These are phyloP conservation scores for Heliconius sara DNA, from an alignment of 2,888 invertebrate species.

Conservation along the genomic window DNA sequence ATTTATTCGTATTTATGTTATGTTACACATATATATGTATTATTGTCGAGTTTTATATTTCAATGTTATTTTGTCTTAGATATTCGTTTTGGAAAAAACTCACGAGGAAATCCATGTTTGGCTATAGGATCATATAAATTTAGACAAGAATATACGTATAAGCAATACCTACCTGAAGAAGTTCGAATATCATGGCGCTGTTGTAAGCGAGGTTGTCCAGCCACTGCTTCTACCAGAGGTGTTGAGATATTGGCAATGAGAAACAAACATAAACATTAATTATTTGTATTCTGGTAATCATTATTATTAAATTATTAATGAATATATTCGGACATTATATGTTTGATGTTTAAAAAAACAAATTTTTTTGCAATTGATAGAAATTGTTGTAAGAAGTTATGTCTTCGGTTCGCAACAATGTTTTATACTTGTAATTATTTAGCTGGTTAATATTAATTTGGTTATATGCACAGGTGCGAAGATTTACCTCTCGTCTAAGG, in stretches of 20 bases:
- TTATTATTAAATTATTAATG: too few species aligned
- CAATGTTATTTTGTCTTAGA: slow-evolving; percentile 40
- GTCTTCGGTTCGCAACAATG: neutral
- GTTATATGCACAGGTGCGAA: slow-evolving; percentile 49
- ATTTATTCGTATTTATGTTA: neutral
- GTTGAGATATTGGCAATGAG: slow-evolving; percentile 26
- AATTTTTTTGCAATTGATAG: neutral
- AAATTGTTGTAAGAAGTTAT: neutral
- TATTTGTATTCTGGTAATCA: neutral
- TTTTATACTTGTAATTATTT: neutral
- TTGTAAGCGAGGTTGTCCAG: slow-evolving; percentile 42
- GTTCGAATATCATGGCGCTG: slow-evolving; percentile 53
- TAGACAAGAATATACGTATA: slow-evolving; percentile 47
- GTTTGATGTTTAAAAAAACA: too few species aligned
- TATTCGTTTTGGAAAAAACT: slow-evolving; percentile 47
- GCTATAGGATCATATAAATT: slow-evolving; percentile 45
- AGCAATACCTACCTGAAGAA: slow-evolving; percentile 31
- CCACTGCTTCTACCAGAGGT: slow-evolving; percentile 45
- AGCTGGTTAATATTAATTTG: slow-evolving; percentile 8
- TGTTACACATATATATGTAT: neutral
- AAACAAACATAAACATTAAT: slow-evolving; percentile 34
- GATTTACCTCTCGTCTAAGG: slow-evolving; percentile 56
- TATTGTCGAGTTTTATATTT: neutral
- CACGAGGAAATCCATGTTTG: slow-evolving; percentile 40
- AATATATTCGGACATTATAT: too few species aligned